Evolutionary conservation across 2,797 vertebrate species (phyloP), one percentile per base, ranked within the genome.

Genomic region (Coregonus suidteri): DNA sequence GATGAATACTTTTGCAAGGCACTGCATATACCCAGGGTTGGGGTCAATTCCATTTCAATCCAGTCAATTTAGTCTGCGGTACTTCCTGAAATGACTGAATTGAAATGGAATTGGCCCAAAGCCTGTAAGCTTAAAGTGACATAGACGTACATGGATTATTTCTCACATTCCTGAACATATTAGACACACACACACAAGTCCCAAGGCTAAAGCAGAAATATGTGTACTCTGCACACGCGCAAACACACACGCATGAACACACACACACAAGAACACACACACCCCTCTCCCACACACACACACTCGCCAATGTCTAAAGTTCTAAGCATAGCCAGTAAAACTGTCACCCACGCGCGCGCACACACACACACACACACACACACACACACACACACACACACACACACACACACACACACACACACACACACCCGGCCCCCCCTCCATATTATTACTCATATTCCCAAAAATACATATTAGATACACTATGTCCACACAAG

Each of bases 261-360:
- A 34, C 25, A 30, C 34, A 34, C 31, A 34, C 31, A 34, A 2
- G 31, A 2, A n/a, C 31, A 71, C 53, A 59, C 67, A 67, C 75
- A 64, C 37, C 6, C 37, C 37, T 6, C 35, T 1, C 35, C 5
- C 35, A 6, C 37, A 41, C 75, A 79, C 54, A 56, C 77, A 80
- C 65, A 75, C 77, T 52, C 47, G 30, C 77, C 16, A 53, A 1
- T 20, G 68, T 11, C 53, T 68, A 75, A 41, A 53, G 74, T 41
- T 82, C 62, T 31, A 81, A 80, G 73, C 74, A 34, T 51, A 70
- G 62, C 25, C 74, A 75, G 79, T 82, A 75, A 81, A 86, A 75
- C 59, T 79, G 78, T 87, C 81, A 82, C 81, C 76, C 2, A 66
- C 75, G 66, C 59, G 5, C 59, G n/a, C 62, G 54, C 68, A 6